Conservation (phyloP, 2,797 vertebrate genomes). For the Acipenser ruthenus region DNA sequence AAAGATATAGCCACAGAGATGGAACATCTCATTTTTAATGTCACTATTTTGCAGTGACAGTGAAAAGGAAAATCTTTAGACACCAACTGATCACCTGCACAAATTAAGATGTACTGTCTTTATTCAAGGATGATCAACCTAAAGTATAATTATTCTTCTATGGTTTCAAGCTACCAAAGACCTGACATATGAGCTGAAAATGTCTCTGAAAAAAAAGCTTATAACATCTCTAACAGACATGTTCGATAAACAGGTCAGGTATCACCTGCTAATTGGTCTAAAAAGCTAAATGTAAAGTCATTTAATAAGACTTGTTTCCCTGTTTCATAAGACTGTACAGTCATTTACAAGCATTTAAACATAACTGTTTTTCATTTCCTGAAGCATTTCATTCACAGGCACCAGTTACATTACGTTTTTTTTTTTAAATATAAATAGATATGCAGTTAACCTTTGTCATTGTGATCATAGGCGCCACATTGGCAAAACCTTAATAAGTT, state of each 20-base stretch:
- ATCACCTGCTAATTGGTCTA: slow-evolving; percentile 6
- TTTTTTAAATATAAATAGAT: background rate
- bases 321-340: slow-evolving; percentile 6
- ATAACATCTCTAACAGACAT: slow-evolving; percentile 1
- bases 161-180: slow-evolving; percentile 38
- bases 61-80: too few relatives aligned
- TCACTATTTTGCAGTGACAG: too few relatives aligned
- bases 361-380: background rate
- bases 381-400: background rate
- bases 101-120: slow-evolving; percentile 47
- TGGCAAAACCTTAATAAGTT: slow-evolving; percentile 10
- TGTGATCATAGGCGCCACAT: background rate
- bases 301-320: background rate
- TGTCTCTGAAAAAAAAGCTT: slow-evolving; percentile 24
- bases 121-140: slow-evolving; percentile 40
- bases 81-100: too few relatives aligned
- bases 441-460: slow-evolving; percentile 5
- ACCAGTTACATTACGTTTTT: background rate
- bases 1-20: too few relatives aligned
- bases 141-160: slow-evolving; percentile 38
- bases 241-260: slow-evolving; percentile 11
- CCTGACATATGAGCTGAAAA: slow-evolving; percentile 44
- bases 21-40: too few relatives aligned
- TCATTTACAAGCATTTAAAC: slow-evolving; percentile 9
- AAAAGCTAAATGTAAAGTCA: background rate